Conservation (phyloP, 2,888 invertebrate genomes). For the Orthosia incerta region DNA sequence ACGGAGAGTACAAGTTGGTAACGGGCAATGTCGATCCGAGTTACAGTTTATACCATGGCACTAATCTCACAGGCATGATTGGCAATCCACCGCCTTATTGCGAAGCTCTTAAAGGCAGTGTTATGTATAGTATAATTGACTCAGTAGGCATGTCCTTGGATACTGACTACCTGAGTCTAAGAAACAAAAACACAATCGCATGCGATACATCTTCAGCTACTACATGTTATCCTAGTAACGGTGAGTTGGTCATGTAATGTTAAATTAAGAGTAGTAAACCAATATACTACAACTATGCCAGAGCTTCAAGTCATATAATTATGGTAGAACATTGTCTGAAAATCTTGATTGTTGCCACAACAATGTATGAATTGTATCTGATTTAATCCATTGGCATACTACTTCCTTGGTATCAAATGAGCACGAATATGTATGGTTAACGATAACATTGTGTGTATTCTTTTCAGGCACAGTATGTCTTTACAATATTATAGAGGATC, state of each 20-base stretch:
- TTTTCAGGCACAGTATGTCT: conserved; percentile 79
- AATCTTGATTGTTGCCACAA: not conserved
- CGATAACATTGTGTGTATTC: conserved; percentile 21
- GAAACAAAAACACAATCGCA: conserved; percentile 73
- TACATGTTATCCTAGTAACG: conserved; percentile 77
- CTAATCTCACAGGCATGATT: conserved; percentile 76
- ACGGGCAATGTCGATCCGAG: conserved; percentile 72
- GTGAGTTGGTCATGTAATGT: conserved; percentile 66
- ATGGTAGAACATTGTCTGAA: not conserved
- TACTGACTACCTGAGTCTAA: conserved; percentile 64
- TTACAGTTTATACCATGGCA: conserved; percentile 78
- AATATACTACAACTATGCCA: not conserved
- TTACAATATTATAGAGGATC: conserved; percentile 82
- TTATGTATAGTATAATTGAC: conserved; percentile 72
- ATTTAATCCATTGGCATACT: not conserved
- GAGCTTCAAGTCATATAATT: not conserved
- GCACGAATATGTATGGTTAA: not conserved
- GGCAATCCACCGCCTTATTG: conserved; percentile 75
- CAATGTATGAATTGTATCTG: not conserved
- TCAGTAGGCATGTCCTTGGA: conserved; percentile 71
- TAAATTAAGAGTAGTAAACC: not conserved
- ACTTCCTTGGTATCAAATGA: not conserved
- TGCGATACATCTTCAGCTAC: conserved; percentile 65
- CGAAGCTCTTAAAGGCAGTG: conserved; percentile 73
- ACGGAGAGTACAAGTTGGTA: conserved; percentile 80